phyloP scores from a whole-genome alignment of 2,888 invertebrate species.

The Tenthredo scrophulariae region DNA sequence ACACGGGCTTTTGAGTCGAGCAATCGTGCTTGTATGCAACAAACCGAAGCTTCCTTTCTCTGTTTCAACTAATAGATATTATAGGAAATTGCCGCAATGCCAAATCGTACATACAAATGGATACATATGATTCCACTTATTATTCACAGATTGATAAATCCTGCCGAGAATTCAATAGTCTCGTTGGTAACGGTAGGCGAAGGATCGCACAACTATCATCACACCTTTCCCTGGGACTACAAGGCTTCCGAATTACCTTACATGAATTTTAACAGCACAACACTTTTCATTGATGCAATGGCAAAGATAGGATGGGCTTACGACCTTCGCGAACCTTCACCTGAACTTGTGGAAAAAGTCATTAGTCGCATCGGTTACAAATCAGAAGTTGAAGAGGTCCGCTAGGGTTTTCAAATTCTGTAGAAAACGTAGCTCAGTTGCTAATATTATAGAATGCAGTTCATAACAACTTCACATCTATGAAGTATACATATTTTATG shows the following conservation, averaged over 20 bases:
- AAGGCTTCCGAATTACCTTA: constrained; percentile 16
- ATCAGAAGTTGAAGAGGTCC: neutral
- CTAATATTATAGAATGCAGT: too few relatives aligned
- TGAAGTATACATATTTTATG: too few relatives aligned
- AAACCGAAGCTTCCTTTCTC: too few relatives aligned
- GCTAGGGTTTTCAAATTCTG: neutral
- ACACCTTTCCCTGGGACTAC: constrained; percentile 41
- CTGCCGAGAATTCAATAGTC: constrained; percentile 86
- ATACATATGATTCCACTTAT: constrained; percentile 25
- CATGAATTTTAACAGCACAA: constrained; percentile 1
- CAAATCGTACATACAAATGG: neutral
- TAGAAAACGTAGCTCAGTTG: too few relatives aligned
- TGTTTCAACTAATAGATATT: too few relatives aligned
- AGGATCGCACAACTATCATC: constrained; percentile 84
- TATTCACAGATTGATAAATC: constrained; percentile 83
- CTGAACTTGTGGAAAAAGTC: neutral
- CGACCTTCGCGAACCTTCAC: constrained; percentile 12
- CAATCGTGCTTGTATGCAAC: too few relatives aligned
- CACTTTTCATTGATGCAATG: neutral
- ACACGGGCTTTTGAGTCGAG: neutral
- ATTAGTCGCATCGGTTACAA: neutral
- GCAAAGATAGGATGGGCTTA: constrained; percentile 23
- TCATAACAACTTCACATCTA: too few relatives aligned
- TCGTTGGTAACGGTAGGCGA: constrained; percentile 86
- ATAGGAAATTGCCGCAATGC: too few relatives aligned